Conservation (phyloP, 2,797 vertebrate species). For the Clarias platycephalus region DNA sequence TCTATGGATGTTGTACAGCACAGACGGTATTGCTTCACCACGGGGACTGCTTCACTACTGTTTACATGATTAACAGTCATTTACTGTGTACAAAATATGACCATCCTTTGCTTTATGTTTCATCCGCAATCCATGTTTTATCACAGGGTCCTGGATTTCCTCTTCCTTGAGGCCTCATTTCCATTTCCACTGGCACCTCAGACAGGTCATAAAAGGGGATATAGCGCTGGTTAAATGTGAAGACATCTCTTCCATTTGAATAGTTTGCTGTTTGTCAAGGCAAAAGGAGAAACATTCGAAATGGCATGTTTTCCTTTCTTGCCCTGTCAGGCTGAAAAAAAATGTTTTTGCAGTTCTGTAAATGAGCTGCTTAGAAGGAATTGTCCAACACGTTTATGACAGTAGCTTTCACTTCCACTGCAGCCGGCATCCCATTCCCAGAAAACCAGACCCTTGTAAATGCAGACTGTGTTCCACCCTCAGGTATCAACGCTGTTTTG, state of each 20-base stretch:
- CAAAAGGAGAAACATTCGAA: slow-evolving; percentile 73
- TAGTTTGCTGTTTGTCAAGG: slow-evolving; percentile 64
- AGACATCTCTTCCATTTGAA: slow-evolving; percentile 66
- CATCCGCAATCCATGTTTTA: slow-evolving; percentile 67
- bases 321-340: slow-evolving; percentile 66
- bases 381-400: slow-evolving; percentile 90
- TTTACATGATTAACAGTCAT: slow-evolving; percentile 92
- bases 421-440: slow-evolving; percentile 81
- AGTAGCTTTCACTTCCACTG: slow-evolving; percentile 91
- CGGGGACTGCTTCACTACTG: slow-evolving; percentile 90
- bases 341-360: slow-evolving; percentile 61
- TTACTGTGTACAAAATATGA: slow-evolving; percentile 83
- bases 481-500: slow-evolving; percentile 77
- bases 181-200: slow-evolving; percentile 64
- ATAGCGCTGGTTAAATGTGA: slow-evolving; percentile 66
- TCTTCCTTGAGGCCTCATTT: slow-evolving; percentile 62
- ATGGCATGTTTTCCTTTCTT: slow-evolving; percentile 68
- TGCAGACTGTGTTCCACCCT: slow-evolving; percentile 79
- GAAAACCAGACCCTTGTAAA: slow-evolving; percentile 88
- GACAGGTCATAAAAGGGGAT: slow-evolving; percentile 63
- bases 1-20: slow-evolving; percentile 94
- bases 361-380: slow-evolving; percentile 77
- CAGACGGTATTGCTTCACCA: slow-evolving; percentile 97
- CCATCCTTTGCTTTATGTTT: slow-evolving; percentile 65
- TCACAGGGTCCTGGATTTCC: slow-evolving; percentile 64